Conservation (phyloP, 2,888 invertebrate species). For the Malthinus seriepunctatus region DNA sequence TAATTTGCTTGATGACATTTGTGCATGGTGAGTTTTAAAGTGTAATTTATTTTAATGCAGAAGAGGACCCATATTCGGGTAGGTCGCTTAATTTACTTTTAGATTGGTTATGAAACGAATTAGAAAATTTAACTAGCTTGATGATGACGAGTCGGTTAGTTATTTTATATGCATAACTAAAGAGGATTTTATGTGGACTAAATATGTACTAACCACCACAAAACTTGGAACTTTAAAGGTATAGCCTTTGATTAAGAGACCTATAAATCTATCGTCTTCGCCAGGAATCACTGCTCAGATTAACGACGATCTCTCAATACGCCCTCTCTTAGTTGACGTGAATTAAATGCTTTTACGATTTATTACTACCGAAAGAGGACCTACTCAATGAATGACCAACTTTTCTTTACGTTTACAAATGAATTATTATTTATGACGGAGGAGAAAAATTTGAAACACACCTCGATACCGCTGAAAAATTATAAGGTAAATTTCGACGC, state of each 20-base stretch:
- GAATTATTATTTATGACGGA: conserved; percentile 15
- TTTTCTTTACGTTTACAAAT: conserved; percentile 20
- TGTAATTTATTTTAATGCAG: conserved; percentile 25
- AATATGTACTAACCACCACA: background rate
- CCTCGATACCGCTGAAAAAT: no score
- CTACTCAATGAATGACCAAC: conserved; percentile 29
- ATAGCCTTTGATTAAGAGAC: conserved; percentile 35
- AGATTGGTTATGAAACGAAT: conserved; percentile 6
- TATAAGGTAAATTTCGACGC: no score
- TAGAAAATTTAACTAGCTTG: conserved; percentile 2
- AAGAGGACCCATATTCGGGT: conserved; percentile 1
- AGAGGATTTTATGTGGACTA: conserved; percentile 16
- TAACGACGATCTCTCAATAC: conserved; percentile 37
- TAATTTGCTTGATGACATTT: conserved; percentile 22
- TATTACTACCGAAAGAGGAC: conserved; percentile 28
- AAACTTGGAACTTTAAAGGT: conserved; percentile 17
- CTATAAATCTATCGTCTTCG: conserved; percentile 36
- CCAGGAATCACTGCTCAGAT: conserved; percentile 35
- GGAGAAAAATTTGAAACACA: background rate
- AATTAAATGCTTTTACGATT: conserved; percentile 35
- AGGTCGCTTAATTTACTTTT: conserved; percentile 2
- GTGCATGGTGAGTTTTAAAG: conserved; percentile 11
- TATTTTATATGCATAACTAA: conserved; percentile 18
- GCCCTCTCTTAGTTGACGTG: conserved; percentile 33
- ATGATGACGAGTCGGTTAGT: background rate